Evolutionary conservation across 1,140 invertebrate species (phyloP).

Genomic region (Tigriopus japonicus): DNA sequence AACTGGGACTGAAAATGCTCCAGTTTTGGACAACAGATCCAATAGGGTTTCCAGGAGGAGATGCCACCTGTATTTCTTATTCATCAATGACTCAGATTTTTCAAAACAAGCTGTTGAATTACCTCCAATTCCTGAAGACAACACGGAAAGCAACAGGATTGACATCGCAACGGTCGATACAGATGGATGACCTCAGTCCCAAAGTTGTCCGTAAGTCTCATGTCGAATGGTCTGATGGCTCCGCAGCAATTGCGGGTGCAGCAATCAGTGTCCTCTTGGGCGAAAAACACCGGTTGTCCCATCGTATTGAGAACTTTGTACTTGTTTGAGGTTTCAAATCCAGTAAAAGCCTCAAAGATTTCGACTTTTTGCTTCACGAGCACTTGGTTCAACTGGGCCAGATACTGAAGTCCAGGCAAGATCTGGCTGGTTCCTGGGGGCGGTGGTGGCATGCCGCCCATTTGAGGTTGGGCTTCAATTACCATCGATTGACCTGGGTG

Average conservation of each 20-base stretch:
- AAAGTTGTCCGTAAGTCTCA: slow-evolving; percentile 59
- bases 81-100: too few relatives aligned
- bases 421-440: too few relatives aligned
- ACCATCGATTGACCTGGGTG: too few relatives aligned
- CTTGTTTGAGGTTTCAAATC: slow-evolving; percentile 80
- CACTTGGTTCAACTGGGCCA: slow-evolving; percentile 28
- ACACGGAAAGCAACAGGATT: slow-evolving; percentile 58
- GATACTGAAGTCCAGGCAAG: too few relatives aligned
- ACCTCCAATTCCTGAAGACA: slow-evolving; percentile 46
- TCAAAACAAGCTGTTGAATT: not conserved
- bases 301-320: slow-evolving; percentile 48
- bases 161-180: slow-evolving; percentile 50
- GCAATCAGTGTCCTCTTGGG: slow-evolving; percentile 60
- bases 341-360: slow-evolving; percentile 43
- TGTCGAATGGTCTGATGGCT: slow-evolving; percentile 53
- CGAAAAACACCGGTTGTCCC: slow-evolving; percentile 62
- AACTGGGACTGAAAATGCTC: slow-evolving; percentile 55
- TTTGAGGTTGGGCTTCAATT: too few relatives aligned
- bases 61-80: slow-evolving; percentile 47
- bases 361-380: slow-evolving; percentile 33
- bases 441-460: too few relatives aligned
- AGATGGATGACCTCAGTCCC: slow-evolving; percentile 57
- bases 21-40: slow-evolving; percentile 66
- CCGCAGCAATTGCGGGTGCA: slow-evolving; percentile 59
- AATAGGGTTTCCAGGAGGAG: slow-evolving; percentile 47